phyloP scores from a whole-genome alignment of 2,888 invertebrate genomes.

The Marronus borbonicus region DNA sequence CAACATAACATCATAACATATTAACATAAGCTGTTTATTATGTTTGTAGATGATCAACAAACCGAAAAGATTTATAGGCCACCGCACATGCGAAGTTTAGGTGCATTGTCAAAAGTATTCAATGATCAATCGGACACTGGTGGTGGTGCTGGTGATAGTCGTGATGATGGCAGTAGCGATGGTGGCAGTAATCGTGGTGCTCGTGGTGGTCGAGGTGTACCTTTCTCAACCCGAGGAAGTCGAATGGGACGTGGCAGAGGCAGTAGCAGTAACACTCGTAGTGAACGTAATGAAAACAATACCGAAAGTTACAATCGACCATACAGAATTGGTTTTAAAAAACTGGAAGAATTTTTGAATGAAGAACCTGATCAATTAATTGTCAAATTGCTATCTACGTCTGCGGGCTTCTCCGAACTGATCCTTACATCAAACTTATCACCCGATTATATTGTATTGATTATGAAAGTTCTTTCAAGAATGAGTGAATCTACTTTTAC shows the following conservation, averaged over 20 bases:
- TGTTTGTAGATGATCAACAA: no score
- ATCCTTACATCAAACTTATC: constrained; percentile 68
- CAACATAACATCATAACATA: no score
- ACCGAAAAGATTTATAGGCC: background rate
- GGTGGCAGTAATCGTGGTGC: no score
- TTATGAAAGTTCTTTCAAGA: constrained; percentile 70
- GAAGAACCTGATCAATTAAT: constrained; percentile 69
- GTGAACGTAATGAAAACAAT: background rate
- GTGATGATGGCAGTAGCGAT: no score
- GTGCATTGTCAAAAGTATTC: background rate
- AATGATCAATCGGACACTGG: background rate
- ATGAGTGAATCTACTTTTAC: constrained; percentile 65
- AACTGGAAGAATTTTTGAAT: constrained; percentile 69
- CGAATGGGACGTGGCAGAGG: background rate
- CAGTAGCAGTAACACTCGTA: background rate
- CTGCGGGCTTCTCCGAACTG: constrained; percentile 72
- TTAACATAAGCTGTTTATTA: no score
- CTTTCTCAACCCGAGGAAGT: background rate
- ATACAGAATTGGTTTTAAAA: constrained; percentile 67
- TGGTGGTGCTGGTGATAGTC: no score
- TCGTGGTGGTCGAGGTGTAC: background rate
- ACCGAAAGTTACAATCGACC: background rate
- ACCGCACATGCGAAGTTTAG: background rate
- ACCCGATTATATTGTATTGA: constrained; percentile 71
- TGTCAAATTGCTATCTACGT: constrained; percentile 68